These are phyloP conservation scores for Gasteruption jaculator DNA, from an alignment of 2,888 invertebrate genomes.

Conservation along the genomic window DNA sequence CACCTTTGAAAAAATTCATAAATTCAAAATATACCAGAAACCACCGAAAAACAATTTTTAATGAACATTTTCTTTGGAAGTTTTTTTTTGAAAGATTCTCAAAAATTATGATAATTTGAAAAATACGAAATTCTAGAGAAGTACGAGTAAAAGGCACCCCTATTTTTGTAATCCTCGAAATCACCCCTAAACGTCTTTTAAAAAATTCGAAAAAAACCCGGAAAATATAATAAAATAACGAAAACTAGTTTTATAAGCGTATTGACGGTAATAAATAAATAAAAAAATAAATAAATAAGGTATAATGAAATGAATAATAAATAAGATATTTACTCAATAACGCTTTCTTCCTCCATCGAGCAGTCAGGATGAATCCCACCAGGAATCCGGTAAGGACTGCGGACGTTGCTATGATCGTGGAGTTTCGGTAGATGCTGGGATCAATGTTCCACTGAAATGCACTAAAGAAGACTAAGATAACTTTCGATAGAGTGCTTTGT, in stretches of 20 bases:
- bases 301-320: too few relatives aligned
- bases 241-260: background rate
- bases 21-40: too few relatives aligned
- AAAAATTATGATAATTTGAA: too few relatives aligned
- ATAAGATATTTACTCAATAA: constrained; percentile 35
- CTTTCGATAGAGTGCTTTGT: too few relatives aligned
- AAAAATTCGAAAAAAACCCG: background rate
- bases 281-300: background rate
- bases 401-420: constrained; percentile 42
- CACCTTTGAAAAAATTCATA: too few relatives aligned
- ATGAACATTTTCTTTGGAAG: too few relatives aligned
- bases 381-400: constrained; percentile 40
- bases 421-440: constrained; percentile 39
- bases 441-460: constrained; percentile 38
- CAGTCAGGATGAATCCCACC: constrained; percentile 26
- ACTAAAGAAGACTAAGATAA: constrained; percentile 2
- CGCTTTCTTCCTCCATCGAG: constrained; percentile 30
- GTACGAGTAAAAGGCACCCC: too few relatives aligned
- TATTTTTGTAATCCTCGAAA: too few relatives aligned
- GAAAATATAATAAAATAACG: constrained; percentile 4
- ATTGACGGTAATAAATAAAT: background rate
- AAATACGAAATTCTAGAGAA: too few relatives aligned
- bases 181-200: constrained; percentile 8
- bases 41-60: too few relatives aligned
- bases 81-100: too few relatives aligned